A percentile compares a stretch with the other conserved stretches of the same genome.
These are phyloP conservation scores for Platorchestia sp. DNA, from an alignment of 1,140 invertebrate species.

Conservation along the genomic window DNA sequence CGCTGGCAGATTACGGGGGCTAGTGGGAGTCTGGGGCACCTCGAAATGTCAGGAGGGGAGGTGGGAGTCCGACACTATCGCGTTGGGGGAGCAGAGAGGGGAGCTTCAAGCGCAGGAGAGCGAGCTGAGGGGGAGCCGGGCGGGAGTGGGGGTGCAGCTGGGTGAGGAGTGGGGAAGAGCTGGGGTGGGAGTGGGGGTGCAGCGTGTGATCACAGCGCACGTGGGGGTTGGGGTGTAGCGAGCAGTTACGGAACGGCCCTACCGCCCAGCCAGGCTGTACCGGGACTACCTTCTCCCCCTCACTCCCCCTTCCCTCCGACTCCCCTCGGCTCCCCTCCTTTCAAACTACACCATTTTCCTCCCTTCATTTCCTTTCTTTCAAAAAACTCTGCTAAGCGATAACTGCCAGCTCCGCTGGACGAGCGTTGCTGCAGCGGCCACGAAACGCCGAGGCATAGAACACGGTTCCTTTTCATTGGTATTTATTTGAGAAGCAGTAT, in stretches of 20 bases:
- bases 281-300: conserved; percentile 58
- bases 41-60: background rate
- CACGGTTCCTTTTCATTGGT: too few species aligned
- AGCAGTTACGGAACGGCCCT: conserved; percentile 66
- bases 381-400: conserved; percentile 10
- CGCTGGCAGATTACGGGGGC: background rate
- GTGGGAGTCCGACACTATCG: background rate
- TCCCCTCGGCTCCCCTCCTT: background rate
- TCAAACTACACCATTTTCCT: background rate
- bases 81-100: conserved; percentile 43
- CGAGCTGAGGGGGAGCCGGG: background rate
- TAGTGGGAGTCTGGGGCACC: background rate
- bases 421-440: too few species aligned
- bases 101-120: conserved; percentile 35
- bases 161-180: background rate
- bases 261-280: conserved; percentile 59
- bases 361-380: conserved; percentile 28
- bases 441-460: background rate
- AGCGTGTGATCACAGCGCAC: background rate
- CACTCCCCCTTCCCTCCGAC: conserved; percentile 43
- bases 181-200: conserved; percentile 43
- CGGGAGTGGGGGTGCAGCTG: conserved; percentile 43
- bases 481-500: too few species aligned
- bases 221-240: background rate
- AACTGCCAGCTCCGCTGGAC: background rate